These are phyloP conservation scores for Campopleginae sp. DNA, from an alignment of 2,888 invertebrate species.

Conservation along the genomic window DNA sequence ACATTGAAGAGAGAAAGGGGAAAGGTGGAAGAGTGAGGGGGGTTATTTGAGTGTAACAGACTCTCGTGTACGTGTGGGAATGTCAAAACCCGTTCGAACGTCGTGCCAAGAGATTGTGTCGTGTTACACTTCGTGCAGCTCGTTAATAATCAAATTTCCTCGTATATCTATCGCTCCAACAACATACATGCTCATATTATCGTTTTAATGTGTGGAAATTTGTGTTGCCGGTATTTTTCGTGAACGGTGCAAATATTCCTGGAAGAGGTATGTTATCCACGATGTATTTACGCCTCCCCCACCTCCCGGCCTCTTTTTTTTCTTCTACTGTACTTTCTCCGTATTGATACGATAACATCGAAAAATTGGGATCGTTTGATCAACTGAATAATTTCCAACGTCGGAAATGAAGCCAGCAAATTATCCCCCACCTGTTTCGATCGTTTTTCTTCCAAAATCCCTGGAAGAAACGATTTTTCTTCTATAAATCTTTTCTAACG, in stretches of 20 bases:
- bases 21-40: background rate
- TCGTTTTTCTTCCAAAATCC: background rate
- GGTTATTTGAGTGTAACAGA: background rate
- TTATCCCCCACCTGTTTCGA: background rate
- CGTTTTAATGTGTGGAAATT: background rate
- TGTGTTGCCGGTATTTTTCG: conserved; percentile 16
- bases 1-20: conserved; percentile 33
- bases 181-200: too few species aligned
- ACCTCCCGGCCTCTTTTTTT: background rate
- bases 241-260: background rate
- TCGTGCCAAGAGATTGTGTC: conserved; percentile 25
- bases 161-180: background rate
- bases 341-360: conserved; percentile 1
- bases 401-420: too few species aligned
- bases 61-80: conserved; percentile 48
- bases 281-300: background rate
- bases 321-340: conserved; percentile 12
- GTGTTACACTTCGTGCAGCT: background rate
- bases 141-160: background rate
- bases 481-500: background rate
- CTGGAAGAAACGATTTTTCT: background rate
- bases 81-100: conserved; percentile 49
- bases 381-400: background rate
- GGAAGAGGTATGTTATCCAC: conserved; percentile 27
- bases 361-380: conserved; percentile 4